Conservation (phyloP, 2,113 vertebrate genomes). For the Vulpes ferrilata region DNA sequence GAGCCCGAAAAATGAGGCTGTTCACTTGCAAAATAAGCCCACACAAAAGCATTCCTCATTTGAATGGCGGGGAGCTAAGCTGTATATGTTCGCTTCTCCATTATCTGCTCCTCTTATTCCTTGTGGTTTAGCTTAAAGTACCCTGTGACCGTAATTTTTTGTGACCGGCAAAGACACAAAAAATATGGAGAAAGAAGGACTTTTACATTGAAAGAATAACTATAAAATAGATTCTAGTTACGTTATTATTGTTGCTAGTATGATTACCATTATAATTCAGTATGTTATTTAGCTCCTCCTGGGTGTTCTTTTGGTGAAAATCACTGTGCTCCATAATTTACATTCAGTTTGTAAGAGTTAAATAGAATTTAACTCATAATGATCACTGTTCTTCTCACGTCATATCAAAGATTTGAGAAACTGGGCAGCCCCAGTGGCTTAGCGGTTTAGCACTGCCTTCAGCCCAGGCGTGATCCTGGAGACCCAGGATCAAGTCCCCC, state of each 20-base stretch:
- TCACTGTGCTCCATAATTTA: background rate
- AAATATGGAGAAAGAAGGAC: background rate
- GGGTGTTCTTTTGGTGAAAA: background rate
- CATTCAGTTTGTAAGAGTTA: conserved; percentile 28
- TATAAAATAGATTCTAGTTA: background rate
- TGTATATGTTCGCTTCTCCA: background rate
- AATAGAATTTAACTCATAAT: background rate
- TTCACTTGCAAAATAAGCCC: background rate
- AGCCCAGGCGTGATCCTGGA: too few species aligned
- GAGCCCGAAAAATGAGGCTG: background rate
- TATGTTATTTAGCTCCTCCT: conserved; percentile 1
- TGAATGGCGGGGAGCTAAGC: background rate
- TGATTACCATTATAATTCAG: background rate
- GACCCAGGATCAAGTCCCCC: too few species aligned
- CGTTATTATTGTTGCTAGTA: background rate
- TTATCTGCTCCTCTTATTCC: background rate
- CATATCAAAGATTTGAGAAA: background rate
- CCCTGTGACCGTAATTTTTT: background rate
- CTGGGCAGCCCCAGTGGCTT: too few species aligned
- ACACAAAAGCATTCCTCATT: background rate
- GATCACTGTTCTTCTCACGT: background rate
- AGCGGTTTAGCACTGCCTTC: too few species aligned
- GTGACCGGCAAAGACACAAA: background rate
- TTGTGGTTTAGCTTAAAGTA: background rate
- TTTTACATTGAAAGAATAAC: background rate